These are phyloP conservation scores for Drosophila quadrilineata DNA, from an alignment of 1,140 invertebrate genomes.

Conservation along the genomic window DNA sequence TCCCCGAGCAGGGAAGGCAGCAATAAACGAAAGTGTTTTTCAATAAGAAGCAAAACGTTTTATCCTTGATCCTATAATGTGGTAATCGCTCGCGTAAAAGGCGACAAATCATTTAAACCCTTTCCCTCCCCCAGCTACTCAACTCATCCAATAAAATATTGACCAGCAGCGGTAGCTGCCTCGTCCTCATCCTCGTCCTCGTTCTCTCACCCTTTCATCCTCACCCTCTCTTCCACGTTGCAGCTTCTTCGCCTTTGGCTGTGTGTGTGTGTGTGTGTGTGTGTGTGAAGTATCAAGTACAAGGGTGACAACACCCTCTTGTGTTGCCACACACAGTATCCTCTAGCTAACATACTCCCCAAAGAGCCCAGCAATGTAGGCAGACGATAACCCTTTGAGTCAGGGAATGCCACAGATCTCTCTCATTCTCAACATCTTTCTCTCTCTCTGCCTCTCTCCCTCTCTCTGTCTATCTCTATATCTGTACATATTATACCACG, in stretches of 20 bases:
- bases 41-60: conserved; percentile 73
- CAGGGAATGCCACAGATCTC: too few relatives aligned
- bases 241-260: background rate
- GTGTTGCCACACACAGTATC: background rate
- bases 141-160: too few relatives aligned
- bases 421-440: too few relatives aligned
- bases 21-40: conserved; percentile 79
- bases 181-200: too few relatives aligned
- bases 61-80: conserved; percentile 78
- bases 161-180: too few relatives aligned
- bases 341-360: background rate
- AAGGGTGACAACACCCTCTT: conserved; percentile 66
- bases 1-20: conserved; percentile 36
- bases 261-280: too few relatives aligned
- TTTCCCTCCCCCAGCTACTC: background rate
- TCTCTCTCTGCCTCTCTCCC: too few relatives aligned
- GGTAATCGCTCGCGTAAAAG: conserved; percentile 80
- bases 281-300: conserved; percentile 25
- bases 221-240: background rate
- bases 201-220: background rate
- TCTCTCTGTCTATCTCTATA: too few relatives aligned
- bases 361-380: conserved; percentile 40
- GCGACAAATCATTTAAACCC: conserved; percentile 80
- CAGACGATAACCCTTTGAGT: conserved; percentile 64
- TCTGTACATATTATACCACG: too few relatives aligned